Percentiles rank a stretch among this genome's conserved stretches.
Conservation (phyloP, 53 echinoderm and acorn worm genomes). For the Holothuria leucospilota region DNA sequence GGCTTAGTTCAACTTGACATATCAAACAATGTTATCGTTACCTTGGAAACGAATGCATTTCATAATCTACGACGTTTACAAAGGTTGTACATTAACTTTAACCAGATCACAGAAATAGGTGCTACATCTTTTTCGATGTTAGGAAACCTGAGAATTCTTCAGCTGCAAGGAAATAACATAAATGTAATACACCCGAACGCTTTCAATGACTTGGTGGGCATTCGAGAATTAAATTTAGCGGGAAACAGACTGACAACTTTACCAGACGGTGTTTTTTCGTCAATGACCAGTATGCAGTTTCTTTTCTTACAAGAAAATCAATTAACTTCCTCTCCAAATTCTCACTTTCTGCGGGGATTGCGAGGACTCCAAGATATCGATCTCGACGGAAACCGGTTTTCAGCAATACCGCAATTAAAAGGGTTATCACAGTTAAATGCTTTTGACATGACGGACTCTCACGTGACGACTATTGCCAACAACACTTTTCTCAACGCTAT, state of each 20-base stretch:
- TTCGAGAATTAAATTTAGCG: constrained; percentile 80
- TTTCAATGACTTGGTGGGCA: constrained; percentile 69
- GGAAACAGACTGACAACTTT: constrained; percentile 76
- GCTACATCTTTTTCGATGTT: constrained; percentile 67
- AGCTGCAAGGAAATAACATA: constrained; percentile 83
- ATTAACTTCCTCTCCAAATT: constrained; percentile 54
- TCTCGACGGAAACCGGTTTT: constrained; percentile 84
- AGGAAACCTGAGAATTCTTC: constrained; percentile 60
- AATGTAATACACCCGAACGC: constrained; percentile 62
- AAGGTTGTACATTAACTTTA: constrained; percentile 70
- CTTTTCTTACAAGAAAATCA: constrained; percentile 85
- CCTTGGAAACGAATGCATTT: constrained; percentile 72
- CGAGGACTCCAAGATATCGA: constrained; percentile 74
- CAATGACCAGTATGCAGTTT: constrained; percentile 64
- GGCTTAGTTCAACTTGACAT: constrained; percentile 73
- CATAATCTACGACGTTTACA: constrained; percentile 41
- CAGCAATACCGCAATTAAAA: constrained; percentile 71
- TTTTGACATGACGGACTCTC: constrained; percentile 89
- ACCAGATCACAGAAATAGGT: constrained; percentile 72
- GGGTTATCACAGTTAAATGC: constrained; percentile 77
- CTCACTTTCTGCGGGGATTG: constrained; percentile 71
- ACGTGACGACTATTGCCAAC: constrained; percentile 71
- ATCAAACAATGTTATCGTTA: constrained; percentile 72
- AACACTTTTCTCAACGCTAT: constrained; percentile 69
- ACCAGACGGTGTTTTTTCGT: constrained; percentile 72